These are phyloP conservation scores for Anthonomus grandis DNA, from an alignment of 1,140 invertebrate genomes.

Conservation along the genomic window DNA sequence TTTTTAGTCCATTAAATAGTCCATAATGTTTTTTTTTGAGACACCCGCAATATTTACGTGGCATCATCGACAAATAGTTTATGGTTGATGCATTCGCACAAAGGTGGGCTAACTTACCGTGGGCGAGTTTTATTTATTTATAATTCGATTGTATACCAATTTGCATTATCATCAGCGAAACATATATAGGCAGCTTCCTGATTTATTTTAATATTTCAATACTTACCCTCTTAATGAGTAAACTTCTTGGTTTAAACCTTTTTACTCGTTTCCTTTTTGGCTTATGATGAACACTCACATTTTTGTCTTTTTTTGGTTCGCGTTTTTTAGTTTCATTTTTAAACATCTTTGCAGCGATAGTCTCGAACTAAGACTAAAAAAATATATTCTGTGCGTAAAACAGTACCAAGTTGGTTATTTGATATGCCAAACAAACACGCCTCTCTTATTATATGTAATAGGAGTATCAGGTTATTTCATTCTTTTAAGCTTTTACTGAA, in stretches of 20 bases:
- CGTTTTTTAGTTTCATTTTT: not conserved
- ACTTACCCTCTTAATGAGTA: conserved; percentile 18
- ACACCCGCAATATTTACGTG: not conserved
- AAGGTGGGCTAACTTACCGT: conserved; percentile 13
- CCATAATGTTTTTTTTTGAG: not conserved
- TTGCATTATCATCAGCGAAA: not conserved
- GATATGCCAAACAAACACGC: too few species aligned
- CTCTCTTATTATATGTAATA: too few species aligned
- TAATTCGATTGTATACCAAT: not conserved
- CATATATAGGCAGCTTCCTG: not conserved
- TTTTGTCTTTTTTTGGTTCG: not conserved
- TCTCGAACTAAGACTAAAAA: too few species aligned
- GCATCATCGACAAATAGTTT: not conserved
- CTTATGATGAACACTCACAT: not conserved
- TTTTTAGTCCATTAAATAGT: too few species aligned
- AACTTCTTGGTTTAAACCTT: conserved; percentile 8
- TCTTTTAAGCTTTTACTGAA: too few species aligned
- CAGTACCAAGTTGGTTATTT: too few species aligned
- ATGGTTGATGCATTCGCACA: conserved; percentile 13
- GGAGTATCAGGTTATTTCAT: too few species aligned
- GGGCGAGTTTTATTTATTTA: conserved; percentile 16
- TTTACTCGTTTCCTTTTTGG: not conserved
- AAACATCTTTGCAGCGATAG: conserved; percentile 4
- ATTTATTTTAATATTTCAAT: conserved; percentile 1
- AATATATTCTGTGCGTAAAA: too few species aligned